Base-by-base conservation (phyloP, 1,140 invertebrate genomes). In the Lepidurus packardi region DNA sequence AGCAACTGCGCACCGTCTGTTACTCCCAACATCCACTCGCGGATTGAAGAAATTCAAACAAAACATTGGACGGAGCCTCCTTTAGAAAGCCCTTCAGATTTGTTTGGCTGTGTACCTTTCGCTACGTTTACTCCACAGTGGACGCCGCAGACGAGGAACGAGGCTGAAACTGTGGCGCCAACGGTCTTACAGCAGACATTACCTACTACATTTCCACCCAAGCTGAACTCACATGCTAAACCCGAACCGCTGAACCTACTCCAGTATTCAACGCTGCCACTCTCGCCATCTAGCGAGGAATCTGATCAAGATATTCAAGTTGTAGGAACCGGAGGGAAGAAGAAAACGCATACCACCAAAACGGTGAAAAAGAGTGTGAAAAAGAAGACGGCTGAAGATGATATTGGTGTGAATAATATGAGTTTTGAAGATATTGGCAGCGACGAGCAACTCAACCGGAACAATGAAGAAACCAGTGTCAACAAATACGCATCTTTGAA, bases 361-460 rank as follows among this genome's bases (percentile, higher is more conserved):
- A 53, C 43, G 16, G 44, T 43, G 24, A 41, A 43, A 34, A 89
- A 89, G 82, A 86, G 86, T 41, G 80, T 88, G 45, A 88, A 89
- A 34, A 86, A 86, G 47, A 86, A 87, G 24, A 77, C 74, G 43
- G 73, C 73, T 41, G 77, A 78, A 42, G 80, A 81, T 9, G 80
- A 80, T n/a, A 82, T 79, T 3, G 91, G 91, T 5, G 92, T 93
- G 80, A 91, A 89, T 80, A 93, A 93, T 81, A 90, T 92, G 90
- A 92, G 91, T 81, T 93, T 93, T 81, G 91, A 92, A 83, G 91
- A 93, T 83, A 91, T 91, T 81, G 89, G 90, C 1, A 90, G 90
- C 25, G 91, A 92, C 80, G 90, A 92, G 77, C 86, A 86, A 44
- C 83, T 85, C 21, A 85, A 87, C 43, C 83, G 82, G 41, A 82